These are phyloP conservation scores for Pyrocephalus nanus DNA, from an alignment of 2,797 vertebrate species.

Conservation along the genomic window DNA sequence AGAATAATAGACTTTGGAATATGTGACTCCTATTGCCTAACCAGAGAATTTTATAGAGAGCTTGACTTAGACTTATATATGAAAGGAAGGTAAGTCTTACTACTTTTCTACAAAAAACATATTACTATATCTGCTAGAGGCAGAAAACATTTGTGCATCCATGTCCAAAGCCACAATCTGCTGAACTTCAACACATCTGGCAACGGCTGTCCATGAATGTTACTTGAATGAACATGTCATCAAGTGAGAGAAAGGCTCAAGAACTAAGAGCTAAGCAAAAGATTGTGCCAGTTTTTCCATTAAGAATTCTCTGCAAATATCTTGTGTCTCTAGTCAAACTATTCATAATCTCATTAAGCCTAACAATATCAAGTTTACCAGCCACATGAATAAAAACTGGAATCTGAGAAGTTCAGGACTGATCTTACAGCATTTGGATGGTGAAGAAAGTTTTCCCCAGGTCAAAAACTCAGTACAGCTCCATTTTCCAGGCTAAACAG, in stretches of 20 bases:
- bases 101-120: background rate
- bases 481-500: background rate
- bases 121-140: background rate
- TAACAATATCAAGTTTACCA: slow-evolving; percentile 3
- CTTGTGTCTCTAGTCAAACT: background rate
- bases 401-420: background rate
- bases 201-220: background rate
- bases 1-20: background rate
- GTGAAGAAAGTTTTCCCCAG: background rate
- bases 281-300: slow-evolving; percentile 13
- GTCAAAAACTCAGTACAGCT: background rate
- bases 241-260: background rate
- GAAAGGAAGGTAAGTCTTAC: background rate
- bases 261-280: slow-evolving; percentile 11
- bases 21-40: background rate
- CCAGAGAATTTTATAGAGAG: background rate
- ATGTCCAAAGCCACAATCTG: background rate
- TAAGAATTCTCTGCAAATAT: background rate
- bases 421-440: background rate
- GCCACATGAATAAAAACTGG: background rate
- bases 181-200: slow-evolving; percentile 17
- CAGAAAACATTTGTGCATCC: background rate
- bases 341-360: slow-evolving; percentile 27
- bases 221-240: background rate
- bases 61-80: background rate